Evolutionary conservation across 2,888 invertebrate species (phyloP).

Genomic region (Netelia virgata): DNA sequence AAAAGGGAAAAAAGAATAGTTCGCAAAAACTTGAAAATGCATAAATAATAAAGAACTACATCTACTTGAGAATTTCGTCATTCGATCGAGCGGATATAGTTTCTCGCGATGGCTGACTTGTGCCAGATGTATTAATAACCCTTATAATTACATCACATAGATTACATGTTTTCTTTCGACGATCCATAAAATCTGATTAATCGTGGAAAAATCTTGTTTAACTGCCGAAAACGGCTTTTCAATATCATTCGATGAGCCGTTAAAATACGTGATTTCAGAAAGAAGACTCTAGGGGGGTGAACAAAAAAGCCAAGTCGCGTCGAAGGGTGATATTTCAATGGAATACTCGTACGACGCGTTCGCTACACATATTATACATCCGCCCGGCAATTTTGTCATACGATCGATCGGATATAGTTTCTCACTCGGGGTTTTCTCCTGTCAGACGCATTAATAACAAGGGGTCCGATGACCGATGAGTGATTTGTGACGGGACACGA

Average conservation of each 20-base stretch:
- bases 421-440: neutral
- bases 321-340: neutral
- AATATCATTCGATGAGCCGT: too few relatives aligned
- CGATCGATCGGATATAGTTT: slow-evolving; percentile 14
- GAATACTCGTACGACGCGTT: neutral
- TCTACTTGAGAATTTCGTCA: neutral
- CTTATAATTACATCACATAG: too few relatives aligned
- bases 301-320: neutral
- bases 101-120: neutral
- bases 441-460: slow-evolving; percentile 48
- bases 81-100: slow-evolving; percentile 1
- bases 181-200: too few relatives aligned
- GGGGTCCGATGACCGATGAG: slow-evolving; percentile 48
- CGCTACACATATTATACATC: neutral
- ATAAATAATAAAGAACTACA: too few relatives aligned
- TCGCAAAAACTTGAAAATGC: too few relatives aligned
- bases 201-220: too few relatives aligned
- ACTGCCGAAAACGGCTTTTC: too few relatives aligned
- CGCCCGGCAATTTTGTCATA: slow-evolving; percentile 10
- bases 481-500: slow-evolving; percentile 46
- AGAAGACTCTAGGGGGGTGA: too few relatives aligned
- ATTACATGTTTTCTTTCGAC: too few relatives aligned
- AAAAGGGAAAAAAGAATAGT: too few relatives aligned
- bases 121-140: slow-evolving; percentile 46
- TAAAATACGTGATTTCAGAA: too few relatives aligned